phyloP scores from a whole-genome alignment of 2,797 vertebrate genomes.

The Tolypeutes matacus region DNA sequence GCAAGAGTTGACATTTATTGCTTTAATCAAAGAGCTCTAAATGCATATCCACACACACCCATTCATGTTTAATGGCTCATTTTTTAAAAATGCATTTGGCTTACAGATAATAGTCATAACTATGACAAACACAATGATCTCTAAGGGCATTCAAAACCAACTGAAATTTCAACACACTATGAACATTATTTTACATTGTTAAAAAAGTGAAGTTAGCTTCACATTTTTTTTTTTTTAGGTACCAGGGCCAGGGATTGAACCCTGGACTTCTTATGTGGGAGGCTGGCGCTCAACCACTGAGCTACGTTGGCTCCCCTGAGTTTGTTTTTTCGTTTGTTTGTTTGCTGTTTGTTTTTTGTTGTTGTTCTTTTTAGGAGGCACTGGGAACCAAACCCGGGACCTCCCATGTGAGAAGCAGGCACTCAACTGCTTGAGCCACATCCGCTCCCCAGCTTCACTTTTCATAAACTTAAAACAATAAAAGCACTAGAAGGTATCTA shows the following conservation, averaged over 20 bases:
- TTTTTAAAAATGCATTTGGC: neutral
- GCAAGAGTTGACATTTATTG: neutral
- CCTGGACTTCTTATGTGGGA: no score
- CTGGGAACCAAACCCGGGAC: no score
- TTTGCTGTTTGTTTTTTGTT: no score
- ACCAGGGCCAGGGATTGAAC: no score
- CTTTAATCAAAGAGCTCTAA: neutral
- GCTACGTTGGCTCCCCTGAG: no score
- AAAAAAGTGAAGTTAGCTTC: conserved; percentile 45
- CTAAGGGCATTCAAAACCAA: conserved; percentile 30
- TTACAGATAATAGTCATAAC: neutral
- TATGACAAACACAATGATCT: neutral
- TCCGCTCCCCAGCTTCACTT: neutral
- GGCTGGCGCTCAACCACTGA: no score
- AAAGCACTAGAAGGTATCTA: neutral
- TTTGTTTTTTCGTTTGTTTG: no score
- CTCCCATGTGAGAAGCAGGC: no score
- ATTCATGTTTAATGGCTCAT: neutral
- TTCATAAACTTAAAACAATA: conserved; percentile 4
- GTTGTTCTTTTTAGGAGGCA: no score
- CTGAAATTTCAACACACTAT: conserved; percentile 15
- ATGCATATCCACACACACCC: neutral
- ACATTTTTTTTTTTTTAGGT: no score
- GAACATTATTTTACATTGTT: conserved; percentile 9
- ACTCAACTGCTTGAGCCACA: no score